A percentile compares a stretch with the other conserved stretches of the same genome.
Conservation (phyloP, 1,140 invertebrate genomes). For the Rhagoletis zephyria region DNA sequence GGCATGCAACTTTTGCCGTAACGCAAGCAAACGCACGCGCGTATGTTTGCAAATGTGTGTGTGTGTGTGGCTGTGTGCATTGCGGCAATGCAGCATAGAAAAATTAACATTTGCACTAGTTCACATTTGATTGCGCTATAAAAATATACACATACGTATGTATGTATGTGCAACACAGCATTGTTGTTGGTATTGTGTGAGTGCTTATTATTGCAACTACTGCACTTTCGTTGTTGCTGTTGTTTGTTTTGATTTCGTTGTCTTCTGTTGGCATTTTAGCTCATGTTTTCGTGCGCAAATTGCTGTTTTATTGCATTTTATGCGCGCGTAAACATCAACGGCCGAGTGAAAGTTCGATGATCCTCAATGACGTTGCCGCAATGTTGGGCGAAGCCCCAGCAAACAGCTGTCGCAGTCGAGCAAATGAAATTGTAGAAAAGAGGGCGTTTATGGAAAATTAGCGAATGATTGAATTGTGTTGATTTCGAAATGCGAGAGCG, state of each 20-base stretch:
- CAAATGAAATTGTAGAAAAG: neutral
- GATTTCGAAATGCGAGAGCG: slow-evolving; percentile 20
- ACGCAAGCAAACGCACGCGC: slow-evolving; percentile 9
- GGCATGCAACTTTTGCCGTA: slow-evolving; percentile 39
- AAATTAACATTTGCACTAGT: slow-evolving; percentile 50
- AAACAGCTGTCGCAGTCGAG: neutral
- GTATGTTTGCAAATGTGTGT: neutral
- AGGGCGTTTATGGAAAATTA: slow-evolving; percentile 1
- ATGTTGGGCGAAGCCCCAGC: neutral
- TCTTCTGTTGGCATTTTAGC: neutral
- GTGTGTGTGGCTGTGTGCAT: neutral
- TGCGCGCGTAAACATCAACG: neutral
- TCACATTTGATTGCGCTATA: slow-evolving; percentile 45
- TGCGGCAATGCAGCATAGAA: neutral
- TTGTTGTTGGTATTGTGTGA: neutral
- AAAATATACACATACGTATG: neutral
- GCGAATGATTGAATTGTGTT: slow-evolving; percentile 12
- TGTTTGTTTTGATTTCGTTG: neutral
- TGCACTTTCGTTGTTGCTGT: slow-evolving; percentile 2
- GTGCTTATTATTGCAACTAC: neutral
- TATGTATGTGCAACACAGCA: neutral
- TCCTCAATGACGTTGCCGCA: slow-evolving; percentile 17
- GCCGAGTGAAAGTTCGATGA: slow-evolving; percentile 50
- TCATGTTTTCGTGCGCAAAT: slow-evolving; percentile 42
- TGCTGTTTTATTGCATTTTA: slow-evolving; percentile 38